Conservation (phyloP, 2,888 invertebrate genomes). For the Pantelozetes paolii region DNA sequence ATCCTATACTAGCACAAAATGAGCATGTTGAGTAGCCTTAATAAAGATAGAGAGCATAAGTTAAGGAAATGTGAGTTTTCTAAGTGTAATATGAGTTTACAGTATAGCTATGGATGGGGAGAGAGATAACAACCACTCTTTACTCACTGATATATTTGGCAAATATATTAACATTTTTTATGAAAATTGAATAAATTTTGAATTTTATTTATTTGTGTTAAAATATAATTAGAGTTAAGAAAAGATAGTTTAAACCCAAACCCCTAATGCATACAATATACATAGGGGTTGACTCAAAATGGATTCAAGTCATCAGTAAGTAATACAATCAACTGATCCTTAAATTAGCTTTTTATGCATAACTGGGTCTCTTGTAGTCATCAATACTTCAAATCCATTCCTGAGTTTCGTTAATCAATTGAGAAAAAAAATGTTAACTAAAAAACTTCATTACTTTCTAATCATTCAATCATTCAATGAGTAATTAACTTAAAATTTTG, state of each 20-base stretch:
- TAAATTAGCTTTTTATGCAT: constrained; percentile 35
- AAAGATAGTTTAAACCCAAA: not conserved
- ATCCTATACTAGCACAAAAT: no score
- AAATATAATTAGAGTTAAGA: no score
- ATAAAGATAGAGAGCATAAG: no score
- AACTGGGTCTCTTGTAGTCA: constrained; percentile 11
- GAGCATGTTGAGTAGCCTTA: no score
- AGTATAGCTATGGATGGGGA: no score
- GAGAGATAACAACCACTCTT: no score
- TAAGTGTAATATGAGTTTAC: no score
- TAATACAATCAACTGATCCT: constrained; percentile 8
- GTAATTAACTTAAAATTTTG: constrained; percentile 13
- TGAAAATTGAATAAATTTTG: no score
- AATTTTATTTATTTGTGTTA: no score
- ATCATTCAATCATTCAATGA: constrained; percentile 9
- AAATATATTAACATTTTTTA: no score
- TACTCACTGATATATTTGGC: no score
- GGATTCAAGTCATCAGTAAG: constrained; percentile 22
- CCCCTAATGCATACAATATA: not conserved
- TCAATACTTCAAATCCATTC: constrained; percentile 25
- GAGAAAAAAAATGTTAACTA: not conserved
- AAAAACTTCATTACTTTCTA: not conserved
- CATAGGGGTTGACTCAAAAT: not conserved
- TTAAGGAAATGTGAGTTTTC: no score
- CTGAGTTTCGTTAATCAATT: constrained; percentile 10